A percentile compares a stretch with the other conserved stretches of the same genome.
These are phyloP conservation scores for Mythimna impura DNA, from an alignment of 2,888 invertebrate species.

Conservation along the genomic window DNA sequence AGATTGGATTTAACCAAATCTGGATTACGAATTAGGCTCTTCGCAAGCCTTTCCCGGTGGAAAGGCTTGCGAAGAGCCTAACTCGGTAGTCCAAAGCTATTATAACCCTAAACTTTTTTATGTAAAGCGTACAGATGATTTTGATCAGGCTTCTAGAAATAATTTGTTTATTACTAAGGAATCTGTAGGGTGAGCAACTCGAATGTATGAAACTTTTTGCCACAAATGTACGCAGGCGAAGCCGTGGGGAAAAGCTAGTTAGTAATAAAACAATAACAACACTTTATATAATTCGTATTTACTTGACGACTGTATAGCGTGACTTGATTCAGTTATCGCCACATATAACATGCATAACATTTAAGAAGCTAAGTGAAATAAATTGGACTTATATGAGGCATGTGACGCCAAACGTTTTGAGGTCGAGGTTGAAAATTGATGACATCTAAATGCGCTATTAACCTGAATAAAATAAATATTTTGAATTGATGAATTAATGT, in stretches of 20 bases:
- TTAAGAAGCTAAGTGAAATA: conserved; percentile 62
- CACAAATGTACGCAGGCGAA: too few species aligned
- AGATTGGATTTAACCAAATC: too few species aligned
- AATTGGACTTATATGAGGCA: conserved; percentile 51
- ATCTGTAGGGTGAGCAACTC: too few species aligned
- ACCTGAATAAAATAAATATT: conserved; percentile 13
- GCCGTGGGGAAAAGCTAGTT: conserved; percentile 23
- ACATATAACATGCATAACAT: conserved; percentile 60
- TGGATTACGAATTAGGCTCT: too few species aligned
- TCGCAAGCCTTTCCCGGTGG: too few species aligned
- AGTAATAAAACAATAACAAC: conserved; percentile 51
- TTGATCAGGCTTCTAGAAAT: too few species aligned
- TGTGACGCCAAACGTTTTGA: conserved; percentile 38
- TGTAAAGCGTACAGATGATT: too few species aligned
- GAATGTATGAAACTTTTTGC: too few species aligned
- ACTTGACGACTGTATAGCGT: conserved; percentile 62
- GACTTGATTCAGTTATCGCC: conserved; percentile 57
- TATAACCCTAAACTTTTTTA: too few species aligned
- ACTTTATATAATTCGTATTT: conserved; percentile 53
- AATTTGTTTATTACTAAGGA: too few species aligned
- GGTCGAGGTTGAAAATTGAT: conserved; percentile 48
- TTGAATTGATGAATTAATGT: conserved; percentile 7
- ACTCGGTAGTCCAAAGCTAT: too few species aligned
- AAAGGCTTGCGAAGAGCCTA: too few species aligned
- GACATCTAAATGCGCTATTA: conserved; percentile 32